Evolutionary conservation across 1,140 invertebrate species (phyloP).

Genomic region (Lucilia sericata): DNA sequence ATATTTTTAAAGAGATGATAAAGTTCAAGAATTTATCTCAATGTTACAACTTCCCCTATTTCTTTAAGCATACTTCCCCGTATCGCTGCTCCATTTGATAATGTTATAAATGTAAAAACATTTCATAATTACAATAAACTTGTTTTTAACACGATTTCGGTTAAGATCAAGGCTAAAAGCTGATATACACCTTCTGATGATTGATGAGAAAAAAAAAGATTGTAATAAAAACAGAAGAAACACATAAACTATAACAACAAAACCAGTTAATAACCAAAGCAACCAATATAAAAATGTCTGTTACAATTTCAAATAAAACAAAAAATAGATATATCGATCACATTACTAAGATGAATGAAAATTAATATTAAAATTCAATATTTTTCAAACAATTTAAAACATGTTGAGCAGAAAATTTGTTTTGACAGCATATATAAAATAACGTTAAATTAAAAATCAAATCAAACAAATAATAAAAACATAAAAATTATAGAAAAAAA

Average conservation of each 20-base stretch:
- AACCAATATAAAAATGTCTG: neutral
- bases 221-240: neutral
- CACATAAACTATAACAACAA: neutral
- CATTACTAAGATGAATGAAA: neutral
- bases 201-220: neutral
- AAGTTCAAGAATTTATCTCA: too few relatives aligned
- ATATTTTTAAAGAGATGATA: too few relatives aligned
- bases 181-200: neutral
- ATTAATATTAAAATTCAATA: neutral
- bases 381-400: neutral
- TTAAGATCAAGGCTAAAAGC: conserved; percentile 6
- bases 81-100: too few relatives aligned
- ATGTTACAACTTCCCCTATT: neutral
- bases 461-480: too few relatives aligned
- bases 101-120: neutral
- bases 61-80: neutral
- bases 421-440: neutral
- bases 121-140: neutral
- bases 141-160: conserved; percentile 8
- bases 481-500: too few relatives aligned
- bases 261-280: neutral
- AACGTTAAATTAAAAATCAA: neutral
- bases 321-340: too few relatives aligned
- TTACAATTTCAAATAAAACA: too few relatives aligned
- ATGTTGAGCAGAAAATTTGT: conserved; percentile 15